Percentiles rank a stretch among this genome's conserved stretches.
Evolutionary conservation across 2,113 vertebrate genomes (phyloP).

Genomic region (Mungos mungo): DNA sequence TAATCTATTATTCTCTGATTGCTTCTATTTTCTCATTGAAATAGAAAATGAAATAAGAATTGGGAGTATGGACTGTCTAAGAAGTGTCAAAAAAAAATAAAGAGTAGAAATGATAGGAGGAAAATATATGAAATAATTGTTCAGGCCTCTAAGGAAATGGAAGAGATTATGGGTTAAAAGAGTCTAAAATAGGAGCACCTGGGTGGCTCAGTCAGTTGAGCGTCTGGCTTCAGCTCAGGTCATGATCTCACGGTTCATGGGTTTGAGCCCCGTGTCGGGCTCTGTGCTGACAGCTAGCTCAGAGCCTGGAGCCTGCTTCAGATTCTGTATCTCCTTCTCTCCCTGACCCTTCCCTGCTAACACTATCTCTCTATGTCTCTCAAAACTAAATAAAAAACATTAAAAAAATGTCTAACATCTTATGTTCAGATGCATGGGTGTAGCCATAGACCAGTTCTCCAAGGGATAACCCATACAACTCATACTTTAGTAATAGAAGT

Average conservation of each 20-base stretch:
- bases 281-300: too few species aligned
- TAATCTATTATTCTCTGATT: not conserved
- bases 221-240: too few species aligned
- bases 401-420: too few species aligned
- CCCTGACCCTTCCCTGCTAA: too few species aligned
- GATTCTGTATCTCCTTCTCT: too few species aligned
- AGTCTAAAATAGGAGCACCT: too few species aligned
- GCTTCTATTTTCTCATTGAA: not conserved
- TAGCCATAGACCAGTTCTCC: not conserved
- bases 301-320: too few species aligned
- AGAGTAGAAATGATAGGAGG: not conserved
- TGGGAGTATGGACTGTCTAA: not conserved
- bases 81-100: not conserved
- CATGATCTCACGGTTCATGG: too few species aligned
- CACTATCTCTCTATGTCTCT: too few species aligned
- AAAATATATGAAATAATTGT: not conserved
- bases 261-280: too few species aligned
- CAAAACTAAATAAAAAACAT: too few species aligned
- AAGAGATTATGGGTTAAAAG: not conserved
- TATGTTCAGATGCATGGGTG: not conserved
- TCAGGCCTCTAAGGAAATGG: not conserved
- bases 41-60: not conserved
- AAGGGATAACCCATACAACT: not conserved
- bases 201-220: too few species aligned
- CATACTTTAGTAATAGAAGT: not conserved